Conservation (phyloP, 2,113 vertebrate species). For the Vombatus ursinus region DNA sequence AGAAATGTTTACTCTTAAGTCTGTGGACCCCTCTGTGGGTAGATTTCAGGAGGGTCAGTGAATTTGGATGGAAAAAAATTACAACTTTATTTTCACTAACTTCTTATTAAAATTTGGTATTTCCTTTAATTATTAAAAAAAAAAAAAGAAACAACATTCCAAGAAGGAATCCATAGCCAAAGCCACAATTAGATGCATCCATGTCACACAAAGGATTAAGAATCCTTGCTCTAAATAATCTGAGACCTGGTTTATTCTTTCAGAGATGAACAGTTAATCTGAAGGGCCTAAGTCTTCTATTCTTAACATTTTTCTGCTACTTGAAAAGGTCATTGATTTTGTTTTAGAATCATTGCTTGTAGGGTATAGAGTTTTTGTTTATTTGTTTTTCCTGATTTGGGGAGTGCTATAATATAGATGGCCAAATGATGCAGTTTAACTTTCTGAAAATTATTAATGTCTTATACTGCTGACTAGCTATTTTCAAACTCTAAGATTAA, state of each 20-base stretch:
- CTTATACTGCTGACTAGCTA: conserved; percentile 4
- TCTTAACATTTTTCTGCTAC: neutral
- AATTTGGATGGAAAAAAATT: neutral
- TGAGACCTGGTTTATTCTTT: neutral
- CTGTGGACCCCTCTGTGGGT: neutral
- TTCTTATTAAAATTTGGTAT: neutral
- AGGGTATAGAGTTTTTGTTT: neutral
- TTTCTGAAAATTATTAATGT: conserved; percentile 51
- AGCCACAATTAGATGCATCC: neutral
- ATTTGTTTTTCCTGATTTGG: neutral
- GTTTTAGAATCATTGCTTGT: neutral
- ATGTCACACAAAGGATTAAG: neutral
- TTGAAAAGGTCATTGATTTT: neutral
- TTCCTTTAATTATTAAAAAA: neutral
- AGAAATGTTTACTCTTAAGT: neutral
- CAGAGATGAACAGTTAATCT: neutral
- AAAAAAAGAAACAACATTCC: neutral
- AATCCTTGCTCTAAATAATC: neutral
- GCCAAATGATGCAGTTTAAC: neutral
- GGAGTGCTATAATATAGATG: neutral
- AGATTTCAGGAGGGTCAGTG: neutral
- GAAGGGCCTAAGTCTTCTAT: neutral
- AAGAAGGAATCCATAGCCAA: neutral
- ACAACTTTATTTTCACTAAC: neutral
- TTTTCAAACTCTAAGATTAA: conserved; percentile 30